These are phyloP conservation scores for Thunnus maccoyii DNA, from an alignment of 2,113 vertebrate species.

Conservation along the genomic window DNA sequence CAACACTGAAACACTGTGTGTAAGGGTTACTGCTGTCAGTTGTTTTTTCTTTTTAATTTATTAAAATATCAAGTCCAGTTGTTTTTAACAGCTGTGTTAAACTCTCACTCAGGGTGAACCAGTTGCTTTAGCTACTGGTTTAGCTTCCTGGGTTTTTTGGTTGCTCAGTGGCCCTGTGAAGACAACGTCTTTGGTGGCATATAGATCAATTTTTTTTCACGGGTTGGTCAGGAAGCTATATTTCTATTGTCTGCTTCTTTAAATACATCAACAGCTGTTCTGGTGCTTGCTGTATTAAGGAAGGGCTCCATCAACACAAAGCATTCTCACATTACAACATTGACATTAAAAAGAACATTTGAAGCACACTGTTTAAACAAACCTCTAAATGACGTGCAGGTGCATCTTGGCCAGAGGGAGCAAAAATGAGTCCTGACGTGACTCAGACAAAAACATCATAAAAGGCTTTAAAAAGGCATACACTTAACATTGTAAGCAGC, in stretches of 20 bases:
- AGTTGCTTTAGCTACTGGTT: too few relatives aligned
- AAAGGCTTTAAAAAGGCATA: constrained; percentile 42
- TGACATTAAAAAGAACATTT: constrained; percentile 33
- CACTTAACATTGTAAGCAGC: too few relatives aligned
- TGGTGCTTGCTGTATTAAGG: constrained; percentile 2
- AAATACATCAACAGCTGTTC: constrained; percentile 24
- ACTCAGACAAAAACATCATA: constrained; percentile 62
- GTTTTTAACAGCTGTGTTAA: too few relatives aligned
- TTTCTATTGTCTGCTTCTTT: constrained; percentile 5
- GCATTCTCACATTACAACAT: constrained; percentile 39
- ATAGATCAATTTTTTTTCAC: constrained; percentile 23
- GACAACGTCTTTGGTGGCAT: background rate
- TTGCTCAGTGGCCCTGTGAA: background rate
- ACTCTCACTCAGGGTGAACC: too few relatives aligned
- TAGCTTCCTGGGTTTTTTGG: background rate
- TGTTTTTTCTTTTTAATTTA: too few relatives aligned
- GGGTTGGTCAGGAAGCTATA: background rate
- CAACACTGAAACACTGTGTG: background rate
- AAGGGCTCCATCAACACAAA: constrained; percentile 16
- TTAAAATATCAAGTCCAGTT: too few relatives aligned
- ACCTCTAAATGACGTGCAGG: constrained; percentile 59
- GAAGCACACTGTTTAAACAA: constrained; percentile 65
- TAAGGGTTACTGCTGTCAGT: too few relatives aligned
- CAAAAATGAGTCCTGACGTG: constrained; percentile 40
- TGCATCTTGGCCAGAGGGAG: constrained; percentile 55